Evolutionary conservation across 2,113 vertebrate species (phyloP), one percentile per base, ranked within the genome.

Genomic region (Urocitellus parryii): DNA sequence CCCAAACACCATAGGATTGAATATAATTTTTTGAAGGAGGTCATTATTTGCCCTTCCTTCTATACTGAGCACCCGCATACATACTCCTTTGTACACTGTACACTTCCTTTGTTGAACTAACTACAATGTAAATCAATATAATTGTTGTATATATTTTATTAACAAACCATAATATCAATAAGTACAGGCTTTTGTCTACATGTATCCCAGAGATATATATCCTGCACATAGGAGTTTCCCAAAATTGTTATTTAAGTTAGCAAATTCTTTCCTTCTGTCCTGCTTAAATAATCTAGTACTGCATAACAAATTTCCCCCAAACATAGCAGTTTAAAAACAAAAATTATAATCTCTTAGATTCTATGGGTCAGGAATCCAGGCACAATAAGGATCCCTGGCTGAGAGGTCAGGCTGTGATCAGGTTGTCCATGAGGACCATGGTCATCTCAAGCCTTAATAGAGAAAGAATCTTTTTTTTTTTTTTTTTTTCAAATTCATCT

Each of bases 81-180:
- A 78, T 6, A 34, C 8, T 89, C 2, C 24, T 10, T 65, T 5
- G 13, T 9, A 65, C 8, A 42, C 8, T n/a, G 24, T 6, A 39
- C 7, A 53, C 53, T 53, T 81, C 9, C 25, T 76, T 95, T 24
- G 39, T 34, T 63, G 4, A 83, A 51, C 4, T 48, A 85, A 65
- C 22, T 12, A 89, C 29, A 86, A 53, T 10, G n/a, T 58, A 72
- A 53, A 70, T 78, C 29, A 29, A 45, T 8, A 88, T 58, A 81
- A 65, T 81, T 51, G 58, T 65, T 78, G 67, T 89, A 53, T 17
- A 42, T 88, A 51, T 74, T 68, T 93, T 88, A 48, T 91, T 88
- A 88, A 17, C 2, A 70, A 32, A 56, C 4, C 22, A 16, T 73
- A 63, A 85, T 2, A 37, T 61, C 0, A 14, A 63, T 24, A 27